phyloP scores from a whole-genome alignment of 1,140 invertebrate species.

The Drepana arcuata region DNA sequence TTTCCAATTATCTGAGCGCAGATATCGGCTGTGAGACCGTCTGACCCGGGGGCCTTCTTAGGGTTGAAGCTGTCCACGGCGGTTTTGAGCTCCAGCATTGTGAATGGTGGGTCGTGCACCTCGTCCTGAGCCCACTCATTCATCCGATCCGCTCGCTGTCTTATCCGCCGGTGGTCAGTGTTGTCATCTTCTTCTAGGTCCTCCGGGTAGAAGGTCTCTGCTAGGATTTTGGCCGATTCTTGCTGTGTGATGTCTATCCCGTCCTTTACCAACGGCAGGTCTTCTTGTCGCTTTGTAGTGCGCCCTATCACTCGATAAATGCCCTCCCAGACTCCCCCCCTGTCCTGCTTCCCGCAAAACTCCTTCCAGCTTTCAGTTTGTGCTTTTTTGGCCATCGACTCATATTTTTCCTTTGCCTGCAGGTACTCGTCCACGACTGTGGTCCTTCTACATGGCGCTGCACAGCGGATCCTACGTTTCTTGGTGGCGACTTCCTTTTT shows the following conservation, averaged over 20 bases:
- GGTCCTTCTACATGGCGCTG: neutral
- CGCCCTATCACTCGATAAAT: neutral
- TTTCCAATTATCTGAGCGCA: neutral
- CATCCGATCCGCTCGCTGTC: neutral
- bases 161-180: conserved; percentile 1
- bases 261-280: neutral
- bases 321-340: neutral
- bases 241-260: neutral
- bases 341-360: neutral
- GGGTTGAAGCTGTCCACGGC: conserved; percentile 8
- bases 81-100: neutral
- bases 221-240: neutral
- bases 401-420: conserved; percentile 6
- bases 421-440: conserved; percentile 6
- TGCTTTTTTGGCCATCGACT: neutral
- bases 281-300: neutral
- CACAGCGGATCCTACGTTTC: conserved; percentile 5
- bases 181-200: neutral
- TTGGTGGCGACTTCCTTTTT: conserved; percentile 4
- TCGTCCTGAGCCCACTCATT: conserved; percentile 1
- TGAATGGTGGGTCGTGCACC: conserved; percentile 5
- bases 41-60: conserved; percentile 11
- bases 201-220: neutral
- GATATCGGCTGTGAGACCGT: conserved; percentile 8
- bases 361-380: conserved; percentile 1